Conservation (phyloP, 2,888 invertebrate genomes). For the Hirtodrosophila confusa region DNA sequence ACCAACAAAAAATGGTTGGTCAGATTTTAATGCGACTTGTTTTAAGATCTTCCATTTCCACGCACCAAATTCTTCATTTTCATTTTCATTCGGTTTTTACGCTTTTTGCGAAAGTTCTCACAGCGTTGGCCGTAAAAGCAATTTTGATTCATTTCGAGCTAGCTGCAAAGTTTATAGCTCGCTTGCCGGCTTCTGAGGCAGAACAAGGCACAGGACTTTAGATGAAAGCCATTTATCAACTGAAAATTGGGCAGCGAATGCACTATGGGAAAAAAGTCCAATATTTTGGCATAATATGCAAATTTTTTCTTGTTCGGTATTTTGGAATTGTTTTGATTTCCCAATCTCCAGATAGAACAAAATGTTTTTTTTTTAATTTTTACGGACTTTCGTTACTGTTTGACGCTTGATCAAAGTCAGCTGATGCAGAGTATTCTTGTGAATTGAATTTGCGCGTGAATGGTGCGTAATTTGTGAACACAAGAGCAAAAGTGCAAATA, state of each 20-base stretch:
- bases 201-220: constrained; percentile 11
- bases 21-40: constrained; percentile 32
- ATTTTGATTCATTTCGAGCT: constrained; percentile 42
- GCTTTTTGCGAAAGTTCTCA: constrained; percentile 13
- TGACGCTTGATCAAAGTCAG: too few relatives aligned
- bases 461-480: too few relatives aligned
- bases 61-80: constrained; percentile 12
- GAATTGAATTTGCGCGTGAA: too few relatives aligned
- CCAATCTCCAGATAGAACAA: too few relatives aligned
- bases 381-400: too few relatives aligned
- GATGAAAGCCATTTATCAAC: constrained; percentile 31
- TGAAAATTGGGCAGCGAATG: background rate
- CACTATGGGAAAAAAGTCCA: too few relatives aligned
- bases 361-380: too few relatives aligned
- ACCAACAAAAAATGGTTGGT: constrained; percentile 9
- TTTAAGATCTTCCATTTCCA: constrained; percentile 20
- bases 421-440: too few relatives aligned
- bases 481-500: too few relatives aligned
- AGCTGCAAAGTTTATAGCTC: constrained; percentile 35
- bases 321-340: too few relatives aligned
- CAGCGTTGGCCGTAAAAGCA: constrained; percentile 11
- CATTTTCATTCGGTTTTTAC: constrained; percentile 24
- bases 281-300: too few relatives aligned
- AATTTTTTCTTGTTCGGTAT: too few relatives aligned
- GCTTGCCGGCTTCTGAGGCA: constrained; percentile 16